Percentiles rank a stretch among this genome's conserved stretches.
Evolutionary conservation across 2,113 vertebrate species (phyloP).

Genomic region (Anarrhichthys ocellatus): DNA sequence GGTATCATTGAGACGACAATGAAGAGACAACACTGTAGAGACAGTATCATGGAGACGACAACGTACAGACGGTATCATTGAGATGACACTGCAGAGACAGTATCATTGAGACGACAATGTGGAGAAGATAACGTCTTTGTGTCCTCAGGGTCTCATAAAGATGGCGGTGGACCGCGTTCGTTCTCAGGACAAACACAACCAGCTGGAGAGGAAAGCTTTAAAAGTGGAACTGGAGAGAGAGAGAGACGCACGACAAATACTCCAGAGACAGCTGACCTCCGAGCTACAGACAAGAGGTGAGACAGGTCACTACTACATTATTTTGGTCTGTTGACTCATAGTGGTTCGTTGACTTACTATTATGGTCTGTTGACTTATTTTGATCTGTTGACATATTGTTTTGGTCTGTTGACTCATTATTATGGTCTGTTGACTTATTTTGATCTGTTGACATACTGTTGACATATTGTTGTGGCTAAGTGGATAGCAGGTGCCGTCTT

Average conservation of each 20-base stretch:
- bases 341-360: too few relatives aligned
- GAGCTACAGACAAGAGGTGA: constrained; percentile 92
- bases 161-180: constrained; percentile 92
- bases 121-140: background rate
- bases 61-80: background rate
- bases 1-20: background rate
- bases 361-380: too few relatives aligned
- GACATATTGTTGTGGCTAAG: too few relatives aligned
- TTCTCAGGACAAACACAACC: constrained; percentile 91
- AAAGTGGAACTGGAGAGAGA: constrained; percentile 91
- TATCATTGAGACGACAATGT: background rate
- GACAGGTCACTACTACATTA: background rate
- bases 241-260: constrained; percentile 88
- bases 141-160: constrained; percentile 89
- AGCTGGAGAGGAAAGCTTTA: constrained; percentile 92
- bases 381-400: too few relatives aligned
- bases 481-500: too few relatives aligned
- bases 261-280: constrained; percentile 91
- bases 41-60: background rate
- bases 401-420: too few relatives aligned
- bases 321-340: too few relatives aligned
- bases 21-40: background rate
- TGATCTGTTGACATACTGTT: too few relatives aligned
- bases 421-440: too few relatives aligned
- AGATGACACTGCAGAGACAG: background rate